Base-by-base conservation (phyloP, 1,140 invertebrate genomes). In the Caligus rogercresseyi region DNA sequence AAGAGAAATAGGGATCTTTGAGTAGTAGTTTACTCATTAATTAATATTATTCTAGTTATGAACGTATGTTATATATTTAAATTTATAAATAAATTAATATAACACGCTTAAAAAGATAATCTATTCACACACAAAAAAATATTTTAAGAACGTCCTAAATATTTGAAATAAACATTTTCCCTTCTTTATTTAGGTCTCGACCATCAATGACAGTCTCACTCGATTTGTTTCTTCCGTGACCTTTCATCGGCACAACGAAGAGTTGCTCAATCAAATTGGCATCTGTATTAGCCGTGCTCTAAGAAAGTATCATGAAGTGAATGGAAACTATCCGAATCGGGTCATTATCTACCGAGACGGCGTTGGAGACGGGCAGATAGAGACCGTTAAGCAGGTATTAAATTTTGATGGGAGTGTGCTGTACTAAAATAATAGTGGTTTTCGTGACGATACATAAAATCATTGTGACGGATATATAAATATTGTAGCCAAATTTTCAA, bases 341-440 rank as follows among this genome's bases (percentile, higher is more conserved):
- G 75, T 78, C 20, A 64, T 78, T 1, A 69, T 78, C 21, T 78
- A 70, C 67, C 66, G 77, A 54, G 77, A 78, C 69, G 77, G 77
- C 66, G 74, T 78, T n/a, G 72, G 73, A 18, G 77, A 78, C 67
- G 75, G 75, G 1, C 31, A 43, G n/a, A 43, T 43, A 43, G 31
- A 43, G n/a, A 43, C 31, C 31, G 31, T 43, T 7, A 43, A 43
- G 1, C 64, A 69, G n/a, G 74, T 77, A 1, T 64, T 67, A 2
- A 71, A 74, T 21, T 70, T 71, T 66, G 76, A 78, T 64, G 69
- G 75, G 0, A 65, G 70, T 18, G 73, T 75, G 15, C 57, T 68
- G 1, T 25, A n/a, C n/a, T n/a, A n/a, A n/a, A n/a, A n/a, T n/a
- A n/a, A n/a, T n/a, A n/a, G n/a, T n/a, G n/a, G n/a, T n/a, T n/a